Base-by-base conservation (phyloP, 2,888 invertebrate genomes). In the Ctena decussata region DNA sequence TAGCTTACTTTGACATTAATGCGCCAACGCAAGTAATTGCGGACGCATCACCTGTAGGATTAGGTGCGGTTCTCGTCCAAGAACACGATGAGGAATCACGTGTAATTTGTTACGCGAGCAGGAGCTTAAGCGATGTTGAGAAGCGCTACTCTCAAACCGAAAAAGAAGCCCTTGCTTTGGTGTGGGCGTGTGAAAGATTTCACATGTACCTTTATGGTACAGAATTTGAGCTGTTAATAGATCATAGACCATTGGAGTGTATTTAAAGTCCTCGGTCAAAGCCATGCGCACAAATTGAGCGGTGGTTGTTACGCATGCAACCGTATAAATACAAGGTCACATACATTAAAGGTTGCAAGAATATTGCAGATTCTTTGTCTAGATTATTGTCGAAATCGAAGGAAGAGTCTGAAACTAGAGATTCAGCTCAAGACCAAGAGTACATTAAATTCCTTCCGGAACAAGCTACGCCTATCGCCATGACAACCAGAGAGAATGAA, bases 141-240 rank as follows among this genome's bases (percentile, higher is more conserved):
- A 69, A 65, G 21, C 37, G 82, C 37, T 89, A 85, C 32, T 89
- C 84, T 15, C 87, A 89, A 69, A 87, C 87, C 0, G 90, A 90
- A 37, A 80, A 75, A 72, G 89, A 87, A 35, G 89, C 86, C 11
- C 78, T 89, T 0, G 84, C 81, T 21, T 11, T 84, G 0, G 85
- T 82, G 18, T 92, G 92, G 93, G 90, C 88, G 8, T 90, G 89
- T 75, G 91, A 93, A 76, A 77, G 89, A 0, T 93, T 92, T 69
- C 77, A 86, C 12, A 12, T 88, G 35, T 91, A 85, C 53, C 72
- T 93, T 11, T 41, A 69, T 32, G 73, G 73, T 8, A 30, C 35
- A 41, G 24, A 74, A 8, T 80, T 80, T 44, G 60, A 80, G 27
- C 35, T 80, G 30, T 27, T 72, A 11, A 79, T 57, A 15, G 79